phyloP scores from a whole-genome alignment of 2,113 vertebrate genomes.

The Elanus axillaris region DNA sequence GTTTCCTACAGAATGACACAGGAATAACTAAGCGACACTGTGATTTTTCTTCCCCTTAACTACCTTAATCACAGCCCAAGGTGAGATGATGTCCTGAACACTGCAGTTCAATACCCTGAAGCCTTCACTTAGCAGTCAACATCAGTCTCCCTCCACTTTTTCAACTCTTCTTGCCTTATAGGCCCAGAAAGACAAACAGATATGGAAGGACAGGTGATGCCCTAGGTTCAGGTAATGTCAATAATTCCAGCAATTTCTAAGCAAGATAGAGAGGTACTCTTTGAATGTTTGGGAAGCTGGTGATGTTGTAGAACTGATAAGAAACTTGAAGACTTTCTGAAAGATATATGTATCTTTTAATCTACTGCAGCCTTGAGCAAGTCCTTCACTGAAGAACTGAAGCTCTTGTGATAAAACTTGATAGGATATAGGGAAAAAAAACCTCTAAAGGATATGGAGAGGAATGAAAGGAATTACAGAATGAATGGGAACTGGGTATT shows the following conservation, averaged over 20 bases:
- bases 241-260: background rate
- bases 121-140: background rate
- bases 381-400: background rate
- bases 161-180: background rate
- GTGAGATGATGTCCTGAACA: background rate
- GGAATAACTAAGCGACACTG: background rate
- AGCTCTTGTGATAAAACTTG: background rate
- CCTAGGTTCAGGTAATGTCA: background rate
- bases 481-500: background rate
- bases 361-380: background rate
- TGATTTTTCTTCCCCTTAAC: background rate
- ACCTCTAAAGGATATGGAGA: background rate
- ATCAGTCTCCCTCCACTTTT: background rate
- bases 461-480: background rate
- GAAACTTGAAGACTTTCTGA: background rate
- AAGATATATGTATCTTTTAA: background rate
- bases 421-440: background rate
- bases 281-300: background rate
- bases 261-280: background rate
- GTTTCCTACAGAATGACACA: background rate
- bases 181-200: background rate
- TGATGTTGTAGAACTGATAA: accelerated
- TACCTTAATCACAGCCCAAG: background rate
- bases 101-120: background rate
- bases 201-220: background rate